Percentiles rank a stretch among this genome's conserved stretches.
Conservation (phyloP, 2,113 vertebrate species). For the Corydoras maculifer region DNA sequence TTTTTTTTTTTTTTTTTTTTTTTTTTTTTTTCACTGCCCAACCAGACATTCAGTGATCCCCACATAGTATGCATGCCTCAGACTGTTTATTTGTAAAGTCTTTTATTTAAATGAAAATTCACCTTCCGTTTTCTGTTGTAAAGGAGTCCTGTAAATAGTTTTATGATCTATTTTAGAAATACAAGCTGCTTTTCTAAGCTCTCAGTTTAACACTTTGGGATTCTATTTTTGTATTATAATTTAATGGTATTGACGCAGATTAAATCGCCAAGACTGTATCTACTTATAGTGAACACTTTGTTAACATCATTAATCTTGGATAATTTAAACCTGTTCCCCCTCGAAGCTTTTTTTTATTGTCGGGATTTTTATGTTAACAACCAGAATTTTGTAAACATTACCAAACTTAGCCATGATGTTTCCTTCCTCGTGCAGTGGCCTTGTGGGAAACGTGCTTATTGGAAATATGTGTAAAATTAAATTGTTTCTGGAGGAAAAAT, state of each 20-base stretch:
- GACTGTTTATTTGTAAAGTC: slow-evolving; percentile 4
- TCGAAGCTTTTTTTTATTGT: too few relatives aligned
- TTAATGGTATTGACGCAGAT: background rate
- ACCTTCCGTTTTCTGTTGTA: background rate
- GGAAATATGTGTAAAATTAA: background rate
- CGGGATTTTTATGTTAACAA: too few relatives aligned
- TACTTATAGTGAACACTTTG: too few relatives aligned
- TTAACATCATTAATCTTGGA: too few relatives aligned
- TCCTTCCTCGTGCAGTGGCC: too few relatives aligned
- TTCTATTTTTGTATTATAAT: background rate
- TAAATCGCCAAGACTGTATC: too few relatives aligned
- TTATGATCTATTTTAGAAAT: background rate
- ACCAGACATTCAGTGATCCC: background rate
- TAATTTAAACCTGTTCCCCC: too few relatives aligned
- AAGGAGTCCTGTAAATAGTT: slow-evolving; percentile 27
- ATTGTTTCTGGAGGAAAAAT: background rate
- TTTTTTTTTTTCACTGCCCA: background rate
- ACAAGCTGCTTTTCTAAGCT: background rate
- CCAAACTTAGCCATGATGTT: too few relatives aligned
- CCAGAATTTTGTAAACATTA: too few relatives aligned
- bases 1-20: background rate
- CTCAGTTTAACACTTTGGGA: background rate
- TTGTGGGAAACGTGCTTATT: too few relatives aligned
- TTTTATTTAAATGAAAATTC: slow-evolving; percentile 19
- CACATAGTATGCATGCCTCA: background rate